phyloP scores from a whole-genome alignment of 2,888 invertebrate genomes.

The Elegia similella region DNA sequence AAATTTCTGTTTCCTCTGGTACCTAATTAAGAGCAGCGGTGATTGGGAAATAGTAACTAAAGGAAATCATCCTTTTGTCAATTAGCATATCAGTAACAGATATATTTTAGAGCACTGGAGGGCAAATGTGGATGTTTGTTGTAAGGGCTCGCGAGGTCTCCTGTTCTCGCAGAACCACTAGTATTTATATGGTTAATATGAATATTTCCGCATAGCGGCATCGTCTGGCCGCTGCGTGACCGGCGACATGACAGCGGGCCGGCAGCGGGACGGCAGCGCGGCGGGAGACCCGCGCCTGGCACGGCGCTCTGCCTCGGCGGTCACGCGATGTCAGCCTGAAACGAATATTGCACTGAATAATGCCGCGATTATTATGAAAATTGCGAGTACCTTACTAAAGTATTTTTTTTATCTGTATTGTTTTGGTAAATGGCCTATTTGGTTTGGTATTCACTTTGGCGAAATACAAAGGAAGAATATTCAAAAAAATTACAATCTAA shows the following conservation, averaged over 20 bases:
- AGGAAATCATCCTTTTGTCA: too few relatives aligned
- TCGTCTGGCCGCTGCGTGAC: conserved; percentile 54
- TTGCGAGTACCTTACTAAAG: conserved; percentile 26
- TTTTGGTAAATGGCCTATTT: neutral
- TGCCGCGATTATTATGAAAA: conserved; percentile 42
- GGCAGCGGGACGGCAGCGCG: conserved; percentile 47
- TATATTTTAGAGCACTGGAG: too few relatives aligned
- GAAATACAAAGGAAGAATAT: neutral
- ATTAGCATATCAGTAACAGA: too few relatives aligned
- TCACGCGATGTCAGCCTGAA: conserved; percentile 64
- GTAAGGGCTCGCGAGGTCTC: too few relatives aligned
- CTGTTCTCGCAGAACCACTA: too few relatives aligned
- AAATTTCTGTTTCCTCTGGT: too few relatives aligned
- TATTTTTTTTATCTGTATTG: conserved; percentile 4
- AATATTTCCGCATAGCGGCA: conserved; percentile 31
- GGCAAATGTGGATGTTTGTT: too few relatives aligned
- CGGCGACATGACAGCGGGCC: conserved; percentile 63
- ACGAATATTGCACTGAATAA: conserved; percentile 46
- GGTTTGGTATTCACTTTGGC: neutral
- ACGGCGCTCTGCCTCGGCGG: conserved; percentile 57
- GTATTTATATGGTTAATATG: neutral
- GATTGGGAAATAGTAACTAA: too few relatives aligned
- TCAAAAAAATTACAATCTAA: too few relatives aligned
- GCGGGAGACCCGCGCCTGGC: conserved; percentile 45
- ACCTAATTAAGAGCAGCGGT: too few relatives aligned